Evolutionary conservation across 2,797 vertebrate genomes (phyloP), one percentile per base, ranked within the genome.

Genomic region (Hypotaenidia philippensis): DNA sequence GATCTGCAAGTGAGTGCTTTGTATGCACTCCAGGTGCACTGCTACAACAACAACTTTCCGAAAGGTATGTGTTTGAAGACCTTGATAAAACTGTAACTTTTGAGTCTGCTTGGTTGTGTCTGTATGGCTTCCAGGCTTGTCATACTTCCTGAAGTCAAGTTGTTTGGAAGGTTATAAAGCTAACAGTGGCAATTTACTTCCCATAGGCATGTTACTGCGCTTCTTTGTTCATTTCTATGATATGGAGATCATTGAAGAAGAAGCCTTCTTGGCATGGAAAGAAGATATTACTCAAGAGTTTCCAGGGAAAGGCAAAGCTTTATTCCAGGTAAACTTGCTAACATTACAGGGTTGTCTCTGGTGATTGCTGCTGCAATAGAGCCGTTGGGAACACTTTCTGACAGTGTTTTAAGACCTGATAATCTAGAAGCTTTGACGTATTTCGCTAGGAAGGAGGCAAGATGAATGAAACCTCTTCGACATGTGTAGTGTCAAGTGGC

Each of bases 181-280:
- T 95, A 45, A 90, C 1, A 0, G 17, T 5, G 53, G 1, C 18
- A 59, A 59, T 59, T 44, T 11, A 5, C 12, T 64, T 89, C 13
- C 18, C 0, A 0, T 29, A 99, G 99, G 99, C 97, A 99, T 99
- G 99, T 98, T 99, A 98, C 98, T 99, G 97, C 99, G 99, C 97
- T 99, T 99, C 97, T 99, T 99, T 98, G 99, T 99, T 97, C 98
- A 99, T 98, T 99, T 99, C 91, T 99, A 99, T 94, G 99, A 99
- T 92, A 99, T 99, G 99, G 99, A 99, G 98, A 99, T 99, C 96
- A 99, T 99, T 95, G 99, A 99, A 98, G 99, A 99, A 98, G 99
- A 99, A 98, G 99, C 99, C 97, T 99, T 99, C 96, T 98, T 99
- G 90, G 99, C 99, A 82, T 99, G 99, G 99, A 99, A 99, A 99